Percentiles rank a stretch among this genome's conserved stretches.
Evolutionary conservation across 2,797 vertebrate genomes (phyloP).

Genomic region (Poeciliopsis infans): DNA sequence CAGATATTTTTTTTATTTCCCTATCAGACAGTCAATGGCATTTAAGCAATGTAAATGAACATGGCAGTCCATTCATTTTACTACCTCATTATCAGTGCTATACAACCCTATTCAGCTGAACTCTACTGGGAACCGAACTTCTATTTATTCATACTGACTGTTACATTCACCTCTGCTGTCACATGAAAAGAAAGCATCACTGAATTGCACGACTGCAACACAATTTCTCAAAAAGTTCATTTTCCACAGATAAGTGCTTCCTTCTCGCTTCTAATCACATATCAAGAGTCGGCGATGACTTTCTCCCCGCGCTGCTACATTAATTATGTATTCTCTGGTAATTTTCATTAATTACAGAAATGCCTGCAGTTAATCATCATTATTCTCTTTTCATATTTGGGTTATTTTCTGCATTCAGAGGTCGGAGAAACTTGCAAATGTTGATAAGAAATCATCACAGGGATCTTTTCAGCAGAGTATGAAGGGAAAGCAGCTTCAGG

Average conservation of each 20-base stretch:
- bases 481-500: conserved; percentile 49
- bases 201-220: conserved; percentile 38
- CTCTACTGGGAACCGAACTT: background rate
- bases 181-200: conserved; percentile 20
- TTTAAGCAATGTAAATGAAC: background rate
- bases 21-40: background rate
- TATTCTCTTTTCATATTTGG: conserved; percentile 64
- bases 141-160: background rate
- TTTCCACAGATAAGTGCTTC: conserved; percentile 60
- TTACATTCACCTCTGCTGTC: conserved; percentile 27
- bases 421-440: conserved; percentile 53
- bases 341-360: conserved; percentile 80
- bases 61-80: background rate
- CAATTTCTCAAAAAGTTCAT: conserved; percentile 53
- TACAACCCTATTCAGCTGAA: background rate
- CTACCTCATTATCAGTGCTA: background rate
- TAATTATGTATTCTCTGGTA: conserved; percentile 77
- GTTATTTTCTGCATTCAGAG: conserved; percentile 66
- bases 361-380: conserved; percentile 78
- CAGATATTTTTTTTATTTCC: background rate
- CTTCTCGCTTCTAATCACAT: conserved; percentile 61
- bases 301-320: conserved; percentile 67
- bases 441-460: conserved; percentile 54
- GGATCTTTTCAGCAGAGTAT: conserved; percentile 26
- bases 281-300: conserved; percentile 58